These are phyloP conservation scores for Pachypeltis micranthus DNA, from an alignment of 1,140 invertebrate genomes.

Conservation along the genomic window DNA sequence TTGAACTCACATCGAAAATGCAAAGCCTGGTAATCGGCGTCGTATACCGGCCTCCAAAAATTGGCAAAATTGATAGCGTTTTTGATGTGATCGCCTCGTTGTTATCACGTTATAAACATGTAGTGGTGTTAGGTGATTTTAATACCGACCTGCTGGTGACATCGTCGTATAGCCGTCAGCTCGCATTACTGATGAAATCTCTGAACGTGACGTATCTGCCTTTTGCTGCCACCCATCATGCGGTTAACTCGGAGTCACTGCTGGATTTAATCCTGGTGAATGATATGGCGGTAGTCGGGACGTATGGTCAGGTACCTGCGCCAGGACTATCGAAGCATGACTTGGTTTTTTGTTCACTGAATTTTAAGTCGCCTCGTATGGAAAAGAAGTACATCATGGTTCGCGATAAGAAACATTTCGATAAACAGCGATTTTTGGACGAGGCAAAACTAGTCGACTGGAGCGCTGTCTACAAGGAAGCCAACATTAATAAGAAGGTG, in stretches of 20 bases:
- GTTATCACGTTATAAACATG: not conserved
- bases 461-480: no score
- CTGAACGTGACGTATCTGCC: not conserved
- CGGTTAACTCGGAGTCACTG: not conserved
- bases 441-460: no score
- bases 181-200: not conserved
- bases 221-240: slow-evolving; percentile 7
- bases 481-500: no score
- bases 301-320: slow-evolving; percentile 2
- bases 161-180: not conserved
- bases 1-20: no score
- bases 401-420: no score
- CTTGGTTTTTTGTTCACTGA: slow-evolving; percentile 2
- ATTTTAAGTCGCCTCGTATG: no score
- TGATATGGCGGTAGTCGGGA: not conserved
- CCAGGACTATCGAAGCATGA: slow-evolving; percentile 10
- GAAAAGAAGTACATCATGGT: no score
- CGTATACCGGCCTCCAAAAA: not conserved
- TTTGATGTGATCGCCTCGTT: not conserved
- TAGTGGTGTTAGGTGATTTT: not conserved
- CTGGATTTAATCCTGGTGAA: slow-evolving; percentile 4
- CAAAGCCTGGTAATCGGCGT: not conserved
- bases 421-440: no score
- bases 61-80: not conserved
- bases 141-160: not conserved